Conservation (phyloP, 2,888 invertebrate genomes). For the Hirtodrosophila trivittata region DNA sequence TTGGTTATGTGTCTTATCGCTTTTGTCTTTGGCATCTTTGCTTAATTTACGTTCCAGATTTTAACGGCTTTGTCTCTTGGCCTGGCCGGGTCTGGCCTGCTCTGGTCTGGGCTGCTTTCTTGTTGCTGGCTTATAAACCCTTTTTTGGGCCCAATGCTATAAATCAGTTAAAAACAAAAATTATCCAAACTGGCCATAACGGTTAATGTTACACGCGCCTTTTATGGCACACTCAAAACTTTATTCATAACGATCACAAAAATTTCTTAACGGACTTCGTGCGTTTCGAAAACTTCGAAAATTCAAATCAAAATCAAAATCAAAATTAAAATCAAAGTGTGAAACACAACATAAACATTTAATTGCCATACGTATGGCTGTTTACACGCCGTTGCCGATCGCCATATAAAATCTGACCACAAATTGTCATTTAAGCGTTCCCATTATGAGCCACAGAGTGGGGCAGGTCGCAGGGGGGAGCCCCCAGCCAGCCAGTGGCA, state of each 20-base stretch:
- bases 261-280: neutral
- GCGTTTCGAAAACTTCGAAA: no score
- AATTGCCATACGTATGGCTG: constrained; percentile 58
- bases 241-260: constrained; percentile 20
- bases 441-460: constrained; percentile 33
- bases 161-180: constrained; percentile 51
- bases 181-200: constrained; percentile 30
- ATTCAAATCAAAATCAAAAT: constrained; percentile 24
- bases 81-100: neutral
- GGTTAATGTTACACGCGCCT: constrained; percentile 53
- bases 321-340: constrained; percentile 56
- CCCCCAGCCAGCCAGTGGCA: no score
- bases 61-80: constrained; percentile 50
- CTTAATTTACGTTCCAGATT: constrained; percentile 68
- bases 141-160: constrained; percentile 58
- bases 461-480: neutral
- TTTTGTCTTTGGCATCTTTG: constrained; percentile 73
- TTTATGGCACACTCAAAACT: constrained; percentile 57
- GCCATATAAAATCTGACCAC: constrained; percentile 56
- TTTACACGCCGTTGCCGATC: constrained; percentile 38
- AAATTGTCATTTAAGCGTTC: constrained; percentile 72
- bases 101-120: no score
- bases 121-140: constrained; percentile 46
- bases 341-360: constrained; percentile 70
- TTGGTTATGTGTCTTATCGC: constrained; percentile 51